phyloP scores from a whole-genome alignment of 1,140 invertebrate species.

The Aphelenchoides fujianensis region DNA sequence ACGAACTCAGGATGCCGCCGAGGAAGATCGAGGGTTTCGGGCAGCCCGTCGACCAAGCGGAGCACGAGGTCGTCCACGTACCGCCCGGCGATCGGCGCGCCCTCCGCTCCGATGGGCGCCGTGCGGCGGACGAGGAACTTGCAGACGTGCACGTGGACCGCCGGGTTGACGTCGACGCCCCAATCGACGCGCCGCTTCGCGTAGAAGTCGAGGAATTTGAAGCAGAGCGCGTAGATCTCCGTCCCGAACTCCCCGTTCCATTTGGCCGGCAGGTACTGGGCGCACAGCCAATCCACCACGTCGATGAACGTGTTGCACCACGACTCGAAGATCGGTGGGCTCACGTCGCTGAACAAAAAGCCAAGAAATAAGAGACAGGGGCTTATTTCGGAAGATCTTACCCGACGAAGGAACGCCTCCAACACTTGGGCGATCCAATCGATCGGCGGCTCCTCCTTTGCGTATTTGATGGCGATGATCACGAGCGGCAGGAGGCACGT shows the following conservation, averaged over 20 bases:
- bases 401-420: slow-evolving; percentile 24
- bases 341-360: slow-evolving; percentile 7
- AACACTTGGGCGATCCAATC: slow-evolving; percentile 19
- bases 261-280: background rate
- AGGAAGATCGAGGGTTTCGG: too few relatives aligned
- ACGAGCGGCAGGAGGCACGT: slow-evolving; percentile 18
- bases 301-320: slow-evolving; percentile 9
- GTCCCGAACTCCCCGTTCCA: background rate
- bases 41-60: background rate
- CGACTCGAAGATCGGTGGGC: background rate
- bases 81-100: background rate
- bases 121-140: background rate
- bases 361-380: background rate
- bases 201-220: background rate
- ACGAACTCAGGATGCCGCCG: too few relatives aligned
- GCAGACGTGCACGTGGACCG: background rate
- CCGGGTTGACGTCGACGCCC: background rate
- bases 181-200: background rate
- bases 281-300: background rate
- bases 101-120: background rate
- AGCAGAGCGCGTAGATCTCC: background rate
- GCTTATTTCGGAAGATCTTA: too few relatives aligned
- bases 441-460: background rate
- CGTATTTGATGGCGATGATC: slow-evolving; percentile 17
- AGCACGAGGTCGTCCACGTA: background rate